Conservation (phyloP, 1,140 invertebrate species). For the Drosophila carrolli region DNA sequence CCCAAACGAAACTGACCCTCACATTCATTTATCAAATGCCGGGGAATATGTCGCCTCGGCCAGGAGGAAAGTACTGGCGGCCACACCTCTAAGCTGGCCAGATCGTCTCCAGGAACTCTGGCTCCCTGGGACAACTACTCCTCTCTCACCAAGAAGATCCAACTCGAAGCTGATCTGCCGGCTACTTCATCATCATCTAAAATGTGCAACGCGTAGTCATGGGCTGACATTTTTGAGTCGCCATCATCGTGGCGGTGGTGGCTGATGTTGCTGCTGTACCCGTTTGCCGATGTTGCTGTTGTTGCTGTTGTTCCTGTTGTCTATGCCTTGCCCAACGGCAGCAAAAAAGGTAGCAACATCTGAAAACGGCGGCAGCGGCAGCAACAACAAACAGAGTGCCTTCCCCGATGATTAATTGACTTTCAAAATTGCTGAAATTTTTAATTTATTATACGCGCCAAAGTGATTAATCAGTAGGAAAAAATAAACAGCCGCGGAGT, state of each 20-base stretch:
- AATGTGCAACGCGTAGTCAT: constrained; percentile 73
- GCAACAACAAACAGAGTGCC: constrained; percentile 61
- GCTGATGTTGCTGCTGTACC: constrained; percentile 21
- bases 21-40: constrained; percentile 77
- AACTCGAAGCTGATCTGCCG: constrained; percentile 55
- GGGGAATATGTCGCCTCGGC: constrained; percentile 35
- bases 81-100: constrained; percentile 55
- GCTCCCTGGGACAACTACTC: not conserved
- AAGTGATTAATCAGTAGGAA: constrained; percentile 83
- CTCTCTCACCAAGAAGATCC: constrained; percentile 5
- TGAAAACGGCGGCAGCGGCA: constrained; percentile 42
- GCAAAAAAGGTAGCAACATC: constrained; percentile 61
- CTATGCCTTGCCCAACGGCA: constrained; percentile 47
- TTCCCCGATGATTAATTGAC: constrained; percentile 83
- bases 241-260: constrained; percentile 22
- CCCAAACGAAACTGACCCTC: constrained; percentile 68
- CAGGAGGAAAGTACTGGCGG: constrained; percentile 37
- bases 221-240: constrained; percentile 78
- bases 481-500: constrained; percentile 47
- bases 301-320: constrained; percentile 21
- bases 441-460: constrained; percentile 84
- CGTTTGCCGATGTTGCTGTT: constrained; percentile 12
- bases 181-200: constrained; percentile 79
- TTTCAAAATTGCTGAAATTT: constrained; percentile 84
- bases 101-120: constrained; percentile 21